phyloP scores from a whole-genome alignment of 2,113 vertebrate species.

The Glareola pratincola region DNA sequence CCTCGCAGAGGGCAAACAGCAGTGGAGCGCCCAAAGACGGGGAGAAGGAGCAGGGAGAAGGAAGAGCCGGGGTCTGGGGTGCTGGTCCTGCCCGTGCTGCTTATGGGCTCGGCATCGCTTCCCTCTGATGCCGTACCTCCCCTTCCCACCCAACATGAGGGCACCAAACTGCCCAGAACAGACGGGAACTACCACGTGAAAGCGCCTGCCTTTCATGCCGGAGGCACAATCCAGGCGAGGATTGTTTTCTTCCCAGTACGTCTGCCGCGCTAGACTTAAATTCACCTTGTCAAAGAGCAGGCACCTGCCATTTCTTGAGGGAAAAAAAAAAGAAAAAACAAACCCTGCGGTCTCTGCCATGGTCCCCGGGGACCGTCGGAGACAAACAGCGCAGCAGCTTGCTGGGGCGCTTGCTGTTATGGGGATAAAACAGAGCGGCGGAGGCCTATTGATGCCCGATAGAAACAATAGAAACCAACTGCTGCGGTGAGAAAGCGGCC shows the following conservation, averaged over 20 bases:
- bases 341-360: not conserved
- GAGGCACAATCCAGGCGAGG: not conserved
- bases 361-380: not conserved
- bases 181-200: not conserved
- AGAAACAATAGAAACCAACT: slow-evolving; percentile 26
- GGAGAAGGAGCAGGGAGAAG: not conserved
- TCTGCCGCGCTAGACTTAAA: not conserved
- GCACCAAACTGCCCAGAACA: not conserved
- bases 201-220: not conserved
- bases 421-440: not conserved
- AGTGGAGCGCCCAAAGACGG: not conserved
- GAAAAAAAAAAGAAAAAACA: not conserved
- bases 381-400: not conserved
- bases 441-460: not conserved
- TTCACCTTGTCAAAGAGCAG: slow-evolving; percentile 6
- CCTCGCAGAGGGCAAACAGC: not conserved
- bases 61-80: not conserved
- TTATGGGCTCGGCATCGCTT: not conserved
- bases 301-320: not conserved
- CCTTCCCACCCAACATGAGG: not conserved
- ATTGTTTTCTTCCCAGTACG: not conserved
- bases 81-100: not conserved
- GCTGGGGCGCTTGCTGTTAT: not conserved
- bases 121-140: too few species aligned
- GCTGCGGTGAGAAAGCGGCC: not conserved